Conservation (phyloP, 2,888 invertebrate species). For the Oeneis ivallda region DNA sequence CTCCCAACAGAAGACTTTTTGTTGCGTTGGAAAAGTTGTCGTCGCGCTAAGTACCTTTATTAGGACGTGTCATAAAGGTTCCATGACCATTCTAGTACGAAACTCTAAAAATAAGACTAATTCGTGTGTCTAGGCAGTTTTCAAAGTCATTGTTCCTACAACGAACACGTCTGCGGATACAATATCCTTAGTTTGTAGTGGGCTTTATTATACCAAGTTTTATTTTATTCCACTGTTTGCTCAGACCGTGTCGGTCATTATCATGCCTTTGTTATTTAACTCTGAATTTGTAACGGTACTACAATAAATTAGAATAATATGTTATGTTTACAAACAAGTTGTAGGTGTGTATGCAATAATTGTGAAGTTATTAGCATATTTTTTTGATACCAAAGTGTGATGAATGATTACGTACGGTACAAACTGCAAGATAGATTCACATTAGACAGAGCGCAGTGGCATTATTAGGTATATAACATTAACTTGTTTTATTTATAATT, state of each 20-base stretch:
- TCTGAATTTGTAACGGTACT: slow-evolving; percentile 25
- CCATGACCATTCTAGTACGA: too few relatives aligned
- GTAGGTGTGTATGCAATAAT: background rate
- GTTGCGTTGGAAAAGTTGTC: too few relatives aligned
- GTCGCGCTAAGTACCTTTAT: too few relatives aligned
- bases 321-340: slow-evolving; percentile 21
- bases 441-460: too few relatives aligned
- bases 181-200: slow-evolving; percentile 2
- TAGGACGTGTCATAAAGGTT: too few relatives aligned
- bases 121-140: too few relatives aligned
- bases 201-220: slow-evolving; percentile 22
- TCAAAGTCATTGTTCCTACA: background rate
- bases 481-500: too few relatives aligned
- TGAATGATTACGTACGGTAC: too few relatives aligned
- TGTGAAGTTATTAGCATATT: slow-evolving; percentile 1
- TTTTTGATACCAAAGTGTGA: background rate
- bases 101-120: too few relatives aligned
- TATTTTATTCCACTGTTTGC: slow-evolving; percentile 29
- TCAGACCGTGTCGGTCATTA: slow-evolving; percentile 35
- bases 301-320: background rate
- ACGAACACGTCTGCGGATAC: background rate
- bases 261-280: slow-evolving; percentile 27
- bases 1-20: too few relatives aligned
- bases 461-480: too few relatives aligned
- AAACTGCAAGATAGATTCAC: too few relatives aligned